Evolutionary conservation across 2,113 vertebrate species (phyloP).

Genomic region (Tor tambroides): DNA sequence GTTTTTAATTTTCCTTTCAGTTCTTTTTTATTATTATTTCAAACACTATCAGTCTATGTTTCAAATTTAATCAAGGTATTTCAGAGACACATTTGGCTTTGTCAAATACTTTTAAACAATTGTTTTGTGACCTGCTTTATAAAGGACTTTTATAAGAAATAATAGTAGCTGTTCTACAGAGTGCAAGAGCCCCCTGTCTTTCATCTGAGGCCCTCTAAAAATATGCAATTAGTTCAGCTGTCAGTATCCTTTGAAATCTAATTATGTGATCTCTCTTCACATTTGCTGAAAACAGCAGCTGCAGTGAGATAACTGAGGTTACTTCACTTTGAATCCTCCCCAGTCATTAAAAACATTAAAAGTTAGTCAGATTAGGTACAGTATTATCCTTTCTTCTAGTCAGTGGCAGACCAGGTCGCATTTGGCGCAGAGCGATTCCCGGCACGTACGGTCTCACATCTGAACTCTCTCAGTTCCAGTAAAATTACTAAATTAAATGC

Average conservation of each 20-base stretch:
- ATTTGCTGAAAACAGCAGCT: slow-evolving; percentile 15
- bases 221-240: slow-evolving; percentile 12
- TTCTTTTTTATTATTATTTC: neutral
- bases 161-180: neutral
- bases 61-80: neutral
- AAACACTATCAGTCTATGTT: neutral
- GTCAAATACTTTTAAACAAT: neutral
- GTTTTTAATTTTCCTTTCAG: neutral
- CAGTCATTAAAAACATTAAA: neutral
- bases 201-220: neutral
- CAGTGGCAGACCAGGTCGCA: neutral
- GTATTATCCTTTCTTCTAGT: neutral
- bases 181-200: neutral
- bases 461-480: neutral
- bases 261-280: neutral
- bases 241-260: slow-evolving; percentile 4
- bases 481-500: neutral
- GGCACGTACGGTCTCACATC: neutral
- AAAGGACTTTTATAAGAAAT: neutral
- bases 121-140: slow-evolving; percentile 11
- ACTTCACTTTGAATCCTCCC: neutral
- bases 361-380: neutral
- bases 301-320: neutral
- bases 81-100: neutral
- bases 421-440: neutral